Percentiles rank a stretch among this genome's conserved stretches.
phyloP scores from a whole-genome alignment of 2,797 vertebrate species.

The Siniperca scherzeri region DNA sequence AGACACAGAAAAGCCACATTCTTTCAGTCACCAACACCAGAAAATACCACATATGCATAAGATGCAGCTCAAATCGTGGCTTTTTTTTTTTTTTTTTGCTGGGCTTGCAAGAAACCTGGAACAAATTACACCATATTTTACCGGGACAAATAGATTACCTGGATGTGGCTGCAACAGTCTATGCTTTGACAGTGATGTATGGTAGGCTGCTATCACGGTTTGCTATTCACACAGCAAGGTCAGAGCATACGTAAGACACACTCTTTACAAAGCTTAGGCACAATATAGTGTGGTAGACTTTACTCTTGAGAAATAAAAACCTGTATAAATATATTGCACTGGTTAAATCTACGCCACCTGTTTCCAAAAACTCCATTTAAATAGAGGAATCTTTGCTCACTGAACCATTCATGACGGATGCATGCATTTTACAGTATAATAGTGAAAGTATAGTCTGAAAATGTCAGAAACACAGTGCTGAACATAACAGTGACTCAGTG shows the following conservation, averaged over 20 bases:
- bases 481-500: conserved; percentile 34
- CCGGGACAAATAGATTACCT: conserved; percentile 84
- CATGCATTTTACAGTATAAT: not conserved
- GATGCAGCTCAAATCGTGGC: conserved; percentile 36
- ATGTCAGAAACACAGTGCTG: conserved; percentile 17
- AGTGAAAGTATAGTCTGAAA: not conserved
- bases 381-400: conserved; percentile 16
- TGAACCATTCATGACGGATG: conserved; percentile 5
- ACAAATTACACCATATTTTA: conserved; percentile 80
- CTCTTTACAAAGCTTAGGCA: conserved; percentile 48
- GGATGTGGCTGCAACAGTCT: conserved; percentile 74
- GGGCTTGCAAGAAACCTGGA: conserved; percentile 71
- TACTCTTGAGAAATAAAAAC: conserved; percentile 16
- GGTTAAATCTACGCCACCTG: not conserved
- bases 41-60: conserved; percentile 57
- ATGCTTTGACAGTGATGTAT: conserved; percentile 85
- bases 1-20: conserved; percentile 4
- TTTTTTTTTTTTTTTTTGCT: conserved; percentile 62
- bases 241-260: conserved; percentile 57
- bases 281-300: conserved; percentile 26
- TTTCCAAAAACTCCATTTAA: not conserved
- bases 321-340: not conserved
- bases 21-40: not conserved
- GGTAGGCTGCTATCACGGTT: conserved; percentile 72
- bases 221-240: conserved; percentile 80